phyloP scores from a whole-genome alignment of 2,113 vertebrate genomes.

The Xiphophorus hellerii region DNA sequence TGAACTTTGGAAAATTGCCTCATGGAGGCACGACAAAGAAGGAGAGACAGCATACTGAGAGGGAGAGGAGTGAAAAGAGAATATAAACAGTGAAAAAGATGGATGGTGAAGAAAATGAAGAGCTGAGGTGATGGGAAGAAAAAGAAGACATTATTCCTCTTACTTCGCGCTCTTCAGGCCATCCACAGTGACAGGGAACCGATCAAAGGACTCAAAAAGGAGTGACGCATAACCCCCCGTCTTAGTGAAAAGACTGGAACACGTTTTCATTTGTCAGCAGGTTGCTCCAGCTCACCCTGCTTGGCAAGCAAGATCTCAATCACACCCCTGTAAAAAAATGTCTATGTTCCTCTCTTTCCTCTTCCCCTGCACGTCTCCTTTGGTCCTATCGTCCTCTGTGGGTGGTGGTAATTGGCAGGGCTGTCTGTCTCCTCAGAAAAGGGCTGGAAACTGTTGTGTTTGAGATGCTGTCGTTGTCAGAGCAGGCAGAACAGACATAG shows the following conservation, averaged over 20 bases:
- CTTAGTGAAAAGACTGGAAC: slow-evolving; percentile 38
- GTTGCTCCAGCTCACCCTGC: slow-evolving; percentile 51
- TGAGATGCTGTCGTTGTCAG: slow-evolving; percentile 46
- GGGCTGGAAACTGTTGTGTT: slow-evolving; percentile 41
- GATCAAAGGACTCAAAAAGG: slow-evolving; percentile 54
- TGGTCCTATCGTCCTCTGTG: slow-evolving; percentile 46
- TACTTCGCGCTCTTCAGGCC: slow-evolving; percentile 27
- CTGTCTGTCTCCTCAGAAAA: slow-evolving; percentile 43
- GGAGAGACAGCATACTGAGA: slow-evolving; percentile 13
- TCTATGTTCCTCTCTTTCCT: slow-evolving; percentile 37
- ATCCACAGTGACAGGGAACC: slow-evolving; percentile 39
- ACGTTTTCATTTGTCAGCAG: slow-evolving; percentile 60
- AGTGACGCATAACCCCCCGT: slow-evolving; percentile 41
- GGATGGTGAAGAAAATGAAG: slow-evolving; percentile 19
- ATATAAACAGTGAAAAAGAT: slow-evolving; percentile 16
- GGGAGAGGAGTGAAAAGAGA: slow-evolving; percentile 10
- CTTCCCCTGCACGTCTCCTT: slow-evolving; percentile 23
- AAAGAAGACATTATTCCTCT: slow-evolving; percentile 35
- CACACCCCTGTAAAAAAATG: slow-evolving; percentile 40
- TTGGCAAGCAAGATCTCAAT: slow-evolving; percentile 67
- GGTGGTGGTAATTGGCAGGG: slow-evolving; percentile 58
- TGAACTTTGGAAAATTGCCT: slow-evolving; percentile 65
- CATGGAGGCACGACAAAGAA: slow-evolving; percentile 49
- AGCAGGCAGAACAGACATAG: slow-evolving; percentile 25
- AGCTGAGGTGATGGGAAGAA: slow-evolving; percentile 17